Evolutionary conservation across 2,888 invertebrate genomes (phyloP), one percentile per base, ranked within the genome.

Genomic region (Dilophus febrilis): DNA sequence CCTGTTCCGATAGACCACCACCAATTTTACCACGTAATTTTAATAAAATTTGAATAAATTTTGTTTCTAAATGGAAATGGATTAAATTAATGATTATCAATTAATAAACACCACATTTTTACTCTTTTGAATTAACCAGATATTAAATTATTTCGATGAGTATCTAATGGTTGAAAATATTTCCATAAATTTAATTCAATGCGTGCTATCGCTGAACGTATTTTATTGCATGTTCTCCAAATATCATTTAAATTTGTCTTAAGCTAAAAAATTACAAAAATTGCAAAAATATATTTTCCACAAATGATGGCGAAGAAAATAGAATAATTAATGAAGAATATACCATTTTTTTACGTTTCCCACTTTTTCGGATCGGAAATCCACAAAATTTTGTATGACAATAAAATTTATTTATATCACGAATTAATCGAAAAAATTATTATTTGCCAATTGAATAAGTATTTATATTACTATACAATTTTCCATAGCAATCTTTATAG

Each of bases 161-260:
- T 74, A 64, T 84, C 84, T 37, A 78, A 64, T 10, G 72, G 70
- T 30, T 67, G 65, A 56, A 78, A 78, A 64, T 75, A 77, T 49
- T 74, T 70, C 69, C 77, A 77, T 34, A 84, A 64, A 62, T 77
- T 74, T 47, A 81, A 68, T 12, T 76, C 77, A 48, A 77, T 71
- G 46, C 79, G 72, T 61, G 78, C 80, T 42, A 75, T 71, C 3
- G 79, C 77, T 13, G 77, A 74, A 45, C 81, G 74, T 55, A 84
- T 79, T 68, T 83, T 84, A 61, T 82, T 80, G 64, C 80, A 82
- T 18, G 77, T 77, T 53, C 78, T 71, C 82, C 83, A 82, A 40
- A 82, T 72, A 58, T 79, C 76, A 35, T 73, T 70, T 44, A 80
- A 61, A 40, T 46, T 50, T 38, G 46, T 26, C 31, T 50, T 44